Percentiles rank a stretch among this genome's conserved stretches.
Conservation (phyloP, 1,140 invertebrate species). For the Wasmannia auropunctata region DNA sequence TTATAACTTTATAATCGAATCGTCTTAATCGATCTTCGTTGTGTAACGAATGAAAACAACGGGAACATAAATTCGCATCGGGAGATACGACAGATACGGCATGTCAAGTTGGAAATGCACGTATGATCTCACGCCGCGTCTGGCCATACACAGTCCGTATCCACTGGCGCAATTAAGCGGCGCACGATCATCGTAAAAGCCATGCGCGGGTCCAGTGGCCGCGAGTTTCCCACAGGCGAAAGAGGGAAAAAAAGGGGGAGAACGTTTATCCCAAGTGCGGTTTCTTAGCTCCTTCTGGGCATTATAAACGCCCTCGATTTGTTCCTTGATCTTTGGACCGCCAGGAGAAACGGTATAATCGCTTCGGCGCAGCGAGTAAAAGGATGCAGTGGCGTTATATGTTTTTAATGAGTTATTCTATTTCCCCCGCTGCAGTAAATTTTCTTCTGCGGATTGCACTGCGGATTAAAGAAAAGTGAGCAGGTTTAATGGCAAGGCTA, state of each 20-base stretch:
- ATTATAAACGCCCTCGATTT: slow-evolving; percentile 22
- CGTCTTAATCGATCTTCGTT: not conserved
- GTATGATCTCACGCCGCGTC: not conserved
- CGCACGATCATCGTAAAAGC: slow-evolving; percentile 26
- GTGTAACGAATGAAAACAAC: not conserved
- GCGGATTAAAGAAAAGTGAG: not conserved
- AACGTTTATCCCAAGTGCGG: slow-evolving; percentile 17
- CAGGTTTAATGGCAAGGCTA: not conserved
- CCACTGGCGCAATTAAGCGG: slow-evolving; percentile 11
- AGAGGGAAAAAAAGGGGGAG: slow-evolving; percentile 13
- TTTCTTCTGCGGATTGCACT: not conserved
- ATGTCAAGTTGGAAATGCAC: not conserved
- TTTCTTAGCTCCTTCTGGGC: slow-evolving; percentile 16
- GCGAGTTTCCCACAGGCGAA: slow-evolving; percentile 44
- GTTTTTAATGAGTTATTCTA: slow-evolving; percentile 11
- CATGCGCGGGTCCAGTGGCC: slow-evolving; percentile 19
- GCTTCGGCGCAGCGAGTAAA: not conserved
- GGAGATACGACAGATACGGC: not conserved
- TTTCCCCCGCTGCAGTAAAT: not conserved
- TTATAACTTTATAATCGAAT: not conserved
- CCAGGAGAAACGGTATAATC: slow-evolving; percentile 15
- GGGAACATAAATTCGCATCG: not conserved
- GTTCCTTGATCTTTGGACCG: slow-evolving; percentile 29
- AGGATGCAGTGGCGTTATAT: not conserved
- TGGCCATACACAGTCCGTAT: not conserved